Evolutionary conservation across 2,797 vertebrate genomes (phyloP).

Genomic region (Micropoecilia bifurca): DNA sequence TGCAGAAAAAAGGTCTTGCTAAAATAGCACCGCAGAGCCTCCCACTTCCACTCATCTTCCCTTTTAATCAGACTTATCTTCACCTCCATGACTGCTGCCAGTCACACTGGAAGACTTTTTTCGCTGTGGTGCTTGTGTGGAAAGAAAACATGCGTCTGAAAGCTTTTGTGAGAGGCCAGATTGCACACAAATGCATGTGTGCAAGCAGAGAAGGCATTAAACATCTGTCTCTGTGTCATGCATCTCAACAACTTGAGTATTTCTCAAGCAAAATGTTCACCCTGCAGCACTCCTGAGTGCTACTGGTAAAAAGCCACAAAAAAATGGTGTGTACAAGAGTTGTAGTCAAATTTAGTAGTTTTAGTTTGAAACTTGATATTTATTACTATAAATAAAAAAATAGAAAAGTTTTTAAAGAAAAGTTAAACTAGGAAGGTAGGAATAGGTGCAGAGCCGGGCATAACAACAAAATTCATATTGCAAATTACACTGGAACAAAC

Average conservation of each 20-base stretch:
- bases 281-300: not conserved
- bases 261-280: conserved; percentile 28
- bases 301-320: conserved; percentile 9
- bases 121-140: conserved; percentile 14
- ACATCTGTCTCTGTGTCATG: conserved; percentile 74
- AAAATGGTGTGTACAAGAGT: not conserved
- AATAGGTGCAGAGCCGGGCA: not conserved
- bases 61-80: conserved; percentile 76
- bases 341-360: not conserved
- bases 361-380: not conserved
- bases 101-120: conserved; percentile 56
- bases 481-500: not conserved
- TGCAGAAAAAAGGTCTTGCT: conserved; percentile 41
- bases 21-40: conserved; percentile 18
- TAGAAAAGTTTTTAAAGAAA: not conserved
- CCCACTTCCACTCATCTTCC: conserved; percentile 57
- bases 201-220: conserved; percentile 52
- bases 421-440: not conserved
- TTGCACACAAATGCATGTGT: conserved; percentile 23
- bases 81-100: conserved; percentile 65
- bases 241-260: conserved; percentile 26
- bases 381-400: not conserved
- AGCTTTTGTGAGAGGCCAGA: conserved; percentile 34
- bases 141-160: conserved; percentile 14
- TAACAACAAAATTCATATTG: not conserved